These are phyloP conservation scores for Malacosoma neustria DNA, from an alignment of 2,888 invertebrate species.

Conservation along the genomic window DNA sequence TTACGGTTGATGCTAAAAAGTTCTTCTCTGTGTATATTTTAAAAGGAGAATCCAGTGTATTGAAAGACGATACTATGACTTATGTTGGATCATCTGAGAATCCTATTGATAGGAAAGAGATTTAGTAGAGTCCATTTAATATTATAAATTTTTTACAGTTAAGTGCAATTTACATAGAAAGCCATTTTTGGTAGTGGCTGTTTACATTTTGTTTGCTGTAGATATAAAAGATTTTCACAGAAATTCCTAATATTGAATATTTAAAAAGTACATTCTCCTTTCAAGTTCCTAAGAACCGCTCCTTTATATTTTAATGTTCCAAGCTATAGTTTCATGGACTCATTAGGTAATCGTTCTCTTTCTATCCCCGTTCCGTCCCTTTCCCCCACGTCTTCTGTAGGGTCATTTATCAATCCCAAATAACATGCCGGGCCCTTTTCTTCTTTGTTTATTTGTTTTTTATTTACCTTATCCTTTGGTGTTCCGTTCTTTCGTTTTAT, in stretches of 20 bases:
- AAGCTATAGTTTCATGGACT: conserved; percentile 48
- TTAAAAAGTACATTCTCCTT: background rate
- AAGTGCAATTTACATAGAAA: no score
- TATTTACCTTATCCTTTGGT: conserved; percentile 64
- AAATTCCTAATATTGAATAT: background rate
- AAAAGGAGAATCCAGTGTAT: no score
- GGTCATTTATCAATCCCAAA: conserved; percentile 74
- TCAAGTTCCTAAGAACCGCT: conserved; percentile 44
- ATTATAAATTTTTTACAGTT: no score
- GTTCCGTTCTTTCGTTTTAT: conserved; percentile 55
- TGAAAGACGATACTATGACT: no score
- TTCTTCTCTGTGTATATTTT: no score
- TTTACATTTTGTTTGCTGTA: no score
- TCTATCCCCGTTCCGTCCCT: conserved; percentile 48
- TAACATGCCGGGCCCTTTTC: conserved; percentile 70
- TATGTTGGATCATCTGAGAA: no score
- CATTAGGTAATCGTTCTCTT: conserved; percentile 55
- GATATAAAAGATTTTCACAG: background rate
- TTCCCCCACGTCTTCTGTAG: conserved; percentile 55
- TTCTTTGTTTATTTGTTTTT: conserved; percentile 67
- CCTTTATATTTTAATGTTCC: conserved; percentile 58
- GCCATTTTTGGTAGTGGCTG: no score
- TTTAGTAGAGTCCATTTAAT: no score
- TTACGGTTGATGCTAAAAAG: no score
- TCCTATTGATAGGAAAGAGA: no score